Evolutionary conservation across 1,140 invertebrate species (phyloP), one percentile per base, ranked within the genome.

Genomic region (Magallana angulata): DNA sequence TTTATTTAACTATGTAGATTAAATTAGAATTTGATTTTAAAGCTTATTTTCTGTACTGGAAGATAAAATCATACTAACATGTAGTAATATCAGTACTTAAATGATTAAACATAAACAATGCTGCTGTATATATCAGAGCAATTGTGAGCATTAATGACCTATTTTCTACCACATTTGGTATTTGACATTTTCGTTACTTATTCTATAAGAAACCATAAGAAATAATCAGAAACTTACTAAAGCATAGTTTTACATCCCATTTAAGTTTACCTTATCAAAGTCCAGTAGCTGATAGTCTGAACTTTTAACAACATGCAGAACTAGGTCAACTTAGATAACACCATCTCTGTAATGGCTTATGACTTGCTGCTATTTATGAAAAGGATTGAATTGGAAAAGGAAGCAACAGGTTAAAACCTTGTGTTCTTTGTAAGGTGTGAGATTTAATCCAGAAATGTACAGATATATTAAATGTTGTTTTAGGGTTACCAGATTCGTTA

Each of bases 401-500:
- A 76, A 36, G 24, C 36, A 36, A 30, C 68, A 30, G 68, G 68
- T 76, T 12, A 48, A 48, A 48, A 48, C 36, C 36, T 48, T 48
- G 36, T 48, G 36, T 48, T 48, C 36, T 48, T 48, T 48, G 3
- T 48, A 48, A 48, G 36, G 36, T 48, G 36, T 48, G 36, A 48
- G 36, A 48, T 48, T 48, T 48, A 48, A 48, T 48, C 36, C 36
- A 48, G 36, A 48, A 24, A 48, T 48, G 0, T 48, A 48, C 60
- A 62, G 5, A 1, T 14, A 60, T 84, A 48, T n/a, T 88, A 60
- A 57, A 24, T 87, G 57, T 85, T 14, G 84, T 86, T 86, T 11
- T 86, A 91, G 88, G 90, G 83, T 84, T 91, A 68, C 84, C 89
- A 76, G 91, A 91, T 84, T 85, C 85, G 12, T 90, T 92, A 87